Conservation (phyloP, 2,113 vertebrate genomes). For the Zosterops pallidus region DNA sequence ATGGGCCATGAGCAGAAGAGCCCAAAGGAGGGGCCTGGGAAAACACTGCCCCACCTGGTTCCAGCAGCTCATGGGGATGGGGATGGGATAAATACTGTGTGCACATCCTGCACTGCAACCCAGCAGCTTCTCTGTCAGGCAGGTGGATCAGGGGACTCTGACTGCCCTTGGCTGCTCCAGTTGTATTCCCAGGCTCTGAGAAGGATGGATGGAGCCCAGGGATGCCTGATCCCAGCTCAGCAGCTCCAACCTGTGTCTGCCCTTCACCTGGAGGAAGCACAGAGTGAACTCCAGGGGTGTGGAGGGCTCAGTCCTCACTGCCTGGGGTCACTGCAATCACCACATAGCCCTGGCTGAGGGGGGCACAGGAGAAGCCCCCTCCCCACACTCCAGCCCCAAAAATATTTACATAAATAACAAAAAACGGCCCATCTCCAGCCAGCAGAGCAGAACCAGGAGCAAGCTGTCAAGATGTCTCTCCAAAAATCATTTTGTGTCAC, state of each 20-base stretch:
- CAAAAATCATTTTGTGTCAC: background rate
- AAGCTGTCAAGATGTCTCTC: background rate
- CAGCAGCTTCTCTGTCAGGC: background rate
- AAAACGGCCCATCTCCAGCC: background rate
- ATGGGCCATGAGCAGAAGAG: no score
- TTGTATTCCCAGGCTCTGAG: background rate
- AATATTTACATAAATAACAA: background rate
- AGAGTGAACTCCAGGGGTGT: accelerated
- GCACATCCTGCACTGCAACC: no score
- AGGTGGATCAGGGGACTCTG: background rate
- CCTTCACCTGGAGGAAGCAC: background rate
- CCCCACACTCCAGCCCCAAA: background rate
- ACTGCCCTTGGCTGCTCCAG: background rate
- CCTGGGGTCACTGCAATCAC: background rate
- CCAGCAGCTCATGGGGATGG: no score
- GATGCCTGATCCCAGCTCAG: background rate
- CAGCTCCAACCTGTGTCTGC: background rate
- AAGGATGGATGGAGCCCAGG: background rate
- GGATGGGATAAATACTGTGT: no score
- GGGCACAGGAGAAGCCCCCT: background rate
- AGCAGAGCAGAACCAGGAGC: background rate
- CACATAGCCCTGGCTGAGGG: background rate
- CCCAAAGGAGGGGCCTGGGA: no score
- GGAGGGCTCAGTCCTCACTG: background rate
- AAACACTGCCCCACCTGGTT: no score